phyloP scores from a whole-genome alignment of 2,797 vertebrate genomes.

The Forpus xanthops region DNA sequence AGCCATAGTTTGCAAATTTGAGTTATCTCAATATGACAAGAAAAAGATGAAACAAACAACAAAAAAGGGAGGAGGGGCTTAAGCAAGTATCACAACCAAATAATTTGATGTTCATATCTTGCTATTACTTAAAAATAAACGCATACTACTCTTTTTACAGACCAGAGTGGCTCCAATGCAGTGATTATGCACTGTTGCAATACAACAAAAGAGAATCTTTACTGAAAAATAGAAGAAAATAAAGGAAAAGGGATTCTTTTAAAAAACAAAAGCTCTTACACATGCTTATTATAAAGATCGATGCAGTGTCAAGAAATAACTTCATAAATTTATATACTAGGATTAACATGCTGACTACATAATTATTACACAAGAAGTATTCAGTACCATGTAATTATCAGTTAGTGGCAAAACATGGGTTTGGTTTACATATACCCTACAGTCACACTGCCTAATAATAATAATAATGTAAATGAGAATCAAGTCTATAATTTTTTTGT shows the following conservation, averaged over 20 bases:
- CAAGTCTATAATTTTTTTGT: not conserved
- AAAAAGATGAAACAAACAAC: not conserved
- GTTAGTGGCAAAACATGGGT: constrained; percentile 13
- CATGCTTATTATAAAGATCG: constrained; percentile 5
- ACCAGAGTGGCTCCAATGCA: not conserved
- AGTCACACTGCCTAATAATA: not conserved
- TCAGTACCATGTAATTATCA: constrained; percentile 18
- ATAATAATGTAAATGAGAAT: not conserved
- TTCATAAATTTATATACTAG: not conserved
- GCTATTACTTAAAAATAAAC: not conserved
- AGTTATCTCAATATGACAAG: not conserved
- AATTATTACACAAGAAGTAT: constrained; percentile 28
- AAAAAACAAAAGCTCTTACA: not conserved
- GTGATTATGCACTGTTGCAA: not conserved
- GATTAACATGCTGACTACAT: constrained; percentile 27
- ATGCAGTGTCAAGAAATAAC: not conserved
- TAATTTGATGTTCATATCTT: not conserved
- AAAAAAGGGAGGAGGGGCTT: not conserved
- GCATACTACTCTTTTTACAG: not conserved
- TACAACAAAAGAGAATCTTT: not conserved
- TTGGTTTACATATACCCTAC: not conserved
- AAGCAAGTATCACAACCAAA: not conserved
- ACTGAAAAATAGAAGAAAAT: not conserved
- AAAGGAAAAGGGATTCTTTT: not conserved
- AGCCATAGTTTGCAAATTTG: not conserved